Evolutionary conservation across 1,140 invertebrate species (phyloP).

Genomic region (Neuroterus valhalla): DNA sequence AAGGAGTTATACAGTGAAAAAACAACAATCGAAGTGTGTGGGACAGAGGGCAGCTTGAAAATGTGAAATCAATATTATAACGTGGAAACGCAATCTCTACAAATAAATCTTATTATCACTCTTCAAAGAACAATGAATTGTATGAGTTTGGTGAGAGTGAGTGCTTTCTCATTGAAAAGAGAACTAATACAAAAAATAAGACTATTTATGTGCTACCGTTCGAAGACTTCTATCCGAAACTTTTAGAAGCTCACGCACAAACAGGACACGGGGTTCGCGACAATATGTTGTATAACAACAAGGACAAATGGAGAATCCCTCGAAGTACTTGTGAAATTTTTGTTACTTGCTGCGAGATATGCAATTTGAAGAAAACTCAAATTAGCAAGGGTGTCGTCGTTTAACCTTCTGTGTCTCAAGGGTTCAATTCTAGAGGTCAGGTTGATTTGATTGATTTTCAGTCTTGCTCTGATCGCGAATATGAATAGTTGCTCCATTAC

Average conservation of each 20-base stretch:
- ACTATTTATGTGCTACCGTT: not conserved
- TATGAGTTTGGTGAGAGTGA: no score
- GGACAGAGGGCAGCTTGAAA: no score
- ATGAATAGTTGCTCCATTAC: slow-evolving; percentile 65
- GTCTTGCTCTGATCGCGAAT: slow-evolving; percentile 57
- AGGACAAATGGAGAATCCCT: not conserved
- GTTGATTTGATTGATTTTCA: slow-evolving; percentile 62
- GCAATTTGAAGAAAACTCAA: not conserved
- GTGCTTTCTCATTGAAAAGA: no score
- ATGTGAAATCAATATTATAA: no score
- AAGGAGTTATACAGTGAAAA: no score
- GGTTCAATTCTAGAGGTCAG: slow-evolving; percentile 55
- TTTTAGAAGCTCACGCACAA: not conserved
- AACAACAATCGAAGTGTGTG: no score
- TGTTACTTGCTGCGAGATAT: not conserved
- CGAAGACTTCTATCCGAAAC: not conserved
- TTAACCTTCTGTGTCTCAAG: slow-evolving; percentile 43
- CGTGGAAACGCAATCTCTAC: no score
- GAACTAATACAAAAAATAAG: no score
- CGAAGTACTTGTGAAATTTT: slow-evolving; percentile 1
- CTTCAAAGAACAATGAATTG: no score
- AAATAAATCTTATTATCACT: no score
- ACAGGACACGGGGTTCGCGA: not conserved
- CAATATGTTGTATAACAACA: not conserved
- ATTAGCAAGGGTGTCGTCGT: slow-evolving; percentile 41